Evolutionary conservation across 2,113 vertebrate species (phyloP), one percentile per base, ranked within the genome.

Genomic region (Daboia siamensis): DNA sequence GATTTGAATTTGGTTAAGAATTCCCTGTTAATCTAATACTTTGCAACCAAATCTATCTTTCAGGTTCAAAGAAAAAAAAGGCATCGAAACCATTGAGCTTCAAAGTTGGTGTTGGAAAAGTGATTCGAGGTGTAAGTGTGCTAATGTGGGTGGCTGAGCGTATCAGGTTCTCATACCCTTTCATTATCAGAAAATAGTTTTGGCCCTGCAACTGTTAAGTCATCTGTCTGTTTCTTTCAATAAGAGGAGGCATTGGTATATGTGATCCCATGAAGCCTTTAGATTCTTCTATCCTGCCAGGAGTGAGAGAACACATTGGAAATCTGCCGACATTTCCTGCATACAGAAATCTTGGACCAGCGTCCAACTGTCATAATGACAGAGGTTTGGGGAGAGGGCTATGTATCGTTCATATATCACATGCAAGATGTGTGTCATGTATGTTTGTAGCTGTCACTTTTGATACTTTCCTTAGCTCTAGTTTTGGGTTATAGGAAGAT

Each of bases 41-140:
- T 21, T 57, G 61, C 12, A 4, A 93, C 59, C 55, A 12, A 59
- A 94, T 69, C 46, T 97, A 8, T 96, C 96, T 84, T 98, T 10
- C 97, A 99, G 99, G 95, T 88, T 97, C 98, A 33, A 99, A 98
- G 97, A 99, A 99, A 98, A 99, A 99, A 93, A 99, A 98, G 95
- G 98, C 98, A 92, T 90, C 98, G 33, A 99, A 99, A 88, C 99
- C 99, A 4, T 95, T 99, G 95, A 98, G 97, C 96, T 99, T 99
- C 96, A 99, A 99, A 97, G 98, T 99, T 1, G 99, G 99, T 1
- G 0, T 99, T 93, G 99, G 99, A 64, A 98, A 96, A 98, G 99
- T 99, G 93, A 99, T 99, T 96, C 97, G 98, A 98, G 99, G 99
- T 55, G 99, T 99, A 96, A 98, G 99, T 98, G 91, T 17, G 88